phyloP scores from a whole-genome alignment of 2,797 vertebrate species.

The Myoxocephalus aenaeus region DNA sequence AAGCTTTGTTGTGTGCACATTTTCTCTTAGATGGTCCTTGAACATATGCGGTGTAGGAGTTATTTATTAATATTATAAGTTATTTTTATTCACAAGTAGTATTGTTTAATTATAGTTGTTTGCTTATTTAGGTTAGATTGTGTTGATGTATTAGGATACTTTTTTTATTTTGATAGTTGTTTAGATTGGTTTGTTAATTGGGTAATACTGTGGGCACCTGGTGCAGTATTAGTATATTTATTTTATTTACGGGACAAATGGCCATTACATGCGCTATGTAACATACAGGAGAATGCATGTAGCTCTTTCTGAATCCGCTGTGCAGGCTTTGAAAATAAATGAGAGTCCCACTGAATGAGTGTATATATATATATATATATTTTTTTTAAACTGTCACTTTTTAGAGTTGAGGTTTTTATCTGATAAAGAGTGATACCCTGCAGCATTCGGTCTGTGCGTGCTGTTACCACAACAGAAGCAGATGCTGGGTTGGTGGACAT shows the following conservation, averaged over 20 bases:
- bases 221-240: too few relatives aligned
- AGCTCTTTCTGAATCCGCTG: slow-evolving; percentile 8
- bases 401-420: slow-evolving; percentile 34
- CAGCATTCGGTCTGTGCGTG: slow-evolving; percentile 26
- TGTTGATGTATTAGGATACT: too few relatives aligned
- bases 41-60: too few relatives aligned
- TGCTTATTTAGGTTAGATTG: too few relatives aligned
- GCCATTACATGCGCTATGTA: not conserved
- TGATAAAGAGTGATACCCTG: slow-evolving; percentile 36
- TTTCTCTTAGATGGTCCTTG: not conserved
- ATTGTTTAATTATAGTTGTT: too few relatives aligned
- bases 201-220: too few relatives aligned
- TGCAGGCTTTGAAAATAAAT: not conserved
- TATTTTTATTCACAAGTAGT: too few relatives aligned
- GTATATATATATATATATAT: not conserved
- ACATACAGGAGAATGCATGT: not conserved
- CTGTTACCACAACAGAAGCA: slow-evolving; percentile 44
- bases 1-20: not conserved
- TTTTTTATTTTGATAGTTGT: too few relatives aligned
- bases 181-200: too few relatives aligned
- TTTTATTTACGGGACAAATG: too few relatives aligned
- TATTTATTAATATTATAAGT: too few relatives aligned
- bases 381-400: slow-evolving; percentile 38
- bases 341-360: not conserved
- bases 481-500: slow-evolving; percentile 51